These are phyloP conservation scores for Drosophila murphyi DNA, from an alignment of 1,140 invertebrate species.

Conservation along the genomic window DNA sequence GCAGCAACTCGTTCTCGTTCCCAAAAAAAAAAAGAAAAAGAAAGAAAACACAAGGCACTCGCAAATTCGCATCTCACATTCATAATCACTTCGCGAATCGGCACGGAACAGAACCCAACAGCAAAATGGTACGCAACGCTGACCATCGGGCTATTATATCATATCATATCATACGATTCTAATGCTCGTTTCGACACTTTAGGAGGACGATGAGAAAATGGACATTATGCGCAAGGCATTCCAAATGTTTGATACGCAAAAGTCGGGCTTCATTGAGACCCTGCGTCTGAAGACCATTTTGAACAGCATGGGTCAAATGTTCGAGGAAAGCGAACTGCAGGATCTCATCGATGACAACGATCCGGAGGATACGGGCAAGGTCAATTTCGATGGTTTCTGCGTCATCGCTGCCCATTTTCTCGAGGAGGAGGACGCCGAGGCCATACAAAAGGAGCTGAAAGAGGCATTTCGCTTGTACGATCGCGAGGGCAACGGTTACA, in stretches of 20 bases:
- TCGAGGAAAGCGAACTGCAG: conserved; percentile 94
- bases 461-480: conserved; percentile 94
- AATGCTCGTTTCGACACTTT: conserved; percentile 61
- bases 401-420: conserved; percentile 95
- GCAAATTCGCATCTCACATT: conserved; percentile 32
- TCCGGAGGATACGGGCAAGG: conserved; percentile 93
- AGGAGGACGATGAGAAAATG: conserved; percentile 90
- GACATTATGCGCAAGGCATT: conserved; percentile 96
- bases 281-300: conserved; percentile 95
- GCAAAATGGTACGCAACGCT: conserved; percentile 63
- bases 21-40: conserved; percentile 19
- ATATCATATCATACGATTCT: conserved; percentile 18
- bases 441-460: conserved; percentile 96
- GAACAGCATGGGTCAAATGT: conserved; percentile 97
- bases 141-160: conserved; percentile 39
- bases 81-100: conserved; percentile 47
- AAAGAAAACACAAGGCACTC: neutral
- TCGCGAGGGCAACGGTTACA: conserved; percentile 95
- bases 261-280: conserved; percentile 95
- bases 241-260: conserved; percentile 97
- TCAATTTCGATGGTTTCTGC: conserved; percentile 97
- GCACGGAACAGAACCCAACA: conserved; percentile 31
- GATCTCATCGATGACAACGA: conserved; percentile 93
- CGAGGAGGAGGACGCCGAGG: conserved; percentile 95
- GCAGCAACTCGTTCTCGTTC: conserved; percentile 50